Evolutionary conservation across 2,797 vertebrate genomes (phyloP).

Genomic region (Botia almorhae): DNA sequence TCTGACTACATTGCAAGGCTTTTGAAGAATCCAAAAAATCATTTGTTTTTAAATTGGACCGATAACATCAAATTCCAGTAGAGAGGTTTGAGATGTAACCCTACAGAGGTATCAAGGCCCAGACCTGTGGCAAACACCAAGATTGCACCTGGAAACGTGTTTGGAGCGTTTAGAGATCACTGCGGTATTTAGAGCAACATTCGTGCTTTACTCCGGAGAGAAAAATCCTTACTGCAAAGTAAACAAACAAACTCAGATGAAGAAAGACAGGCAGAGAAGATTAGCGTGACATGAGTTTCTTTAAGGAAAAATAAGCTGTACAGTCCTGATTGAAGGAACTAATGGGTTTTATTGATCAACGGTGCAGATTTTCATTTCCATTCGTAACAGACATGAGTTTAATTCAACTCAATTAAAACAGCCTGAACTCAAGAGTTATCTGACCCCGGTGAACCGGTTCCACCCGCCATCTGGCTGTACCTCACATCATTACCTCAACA

Average conservation of each 20-base stretch:
- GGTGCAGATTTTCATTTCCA: conserved; percentile 77
- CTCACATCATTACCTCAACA: conserved; percentile 1
- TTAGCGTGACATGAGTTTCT: conserved; percentile 70
- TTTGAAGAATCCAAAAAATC: conserved; percentile 52
- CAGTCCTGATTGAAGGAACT: conserved; percentile 80
- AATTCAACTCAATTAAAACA: conserved; percentile 84
- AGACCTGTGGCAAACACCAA: not conserved
- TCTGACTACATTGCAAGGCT: conserved; percentile 69
- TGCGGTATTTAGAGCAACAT: not conserved
- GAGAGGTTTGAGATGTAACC: conserved; percentile 3
- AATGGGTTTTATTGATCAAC: conserved; percentile 83
- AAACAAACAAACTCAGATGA: conserved; percentile 20
- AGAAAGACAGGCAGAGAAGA: conserved; percentile 8
- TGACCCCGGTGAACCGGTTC: conserved; percentile 63
- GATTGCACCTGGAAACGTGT: not conserved
- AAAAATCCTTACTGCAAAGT: not conserved
- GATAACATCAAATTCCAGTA: conserved; percentile 36
- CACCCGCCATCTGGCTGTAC: conserved; percentile 71
- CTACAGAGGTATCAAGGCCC: conserved; percentile 1
- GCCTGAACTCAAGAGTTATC: conserved; percentile 71
- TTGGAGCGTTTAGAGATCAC: not conserved
- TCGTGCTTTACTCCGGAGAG: not conserved
- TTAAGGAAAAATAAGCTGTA: conserved; percentile 77
- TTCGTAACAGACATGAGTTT: conserved; percentile 80
- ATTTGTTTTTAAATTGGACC: too few relatives aligned